Percentiles rank a stretch among this genome's conserved stretches.
These are phyloP conservation scores for Cladopsammia gracilis DNA, from an alignment of 64 coral and sea anemone species.

Conservation along the genomic window DNA sequence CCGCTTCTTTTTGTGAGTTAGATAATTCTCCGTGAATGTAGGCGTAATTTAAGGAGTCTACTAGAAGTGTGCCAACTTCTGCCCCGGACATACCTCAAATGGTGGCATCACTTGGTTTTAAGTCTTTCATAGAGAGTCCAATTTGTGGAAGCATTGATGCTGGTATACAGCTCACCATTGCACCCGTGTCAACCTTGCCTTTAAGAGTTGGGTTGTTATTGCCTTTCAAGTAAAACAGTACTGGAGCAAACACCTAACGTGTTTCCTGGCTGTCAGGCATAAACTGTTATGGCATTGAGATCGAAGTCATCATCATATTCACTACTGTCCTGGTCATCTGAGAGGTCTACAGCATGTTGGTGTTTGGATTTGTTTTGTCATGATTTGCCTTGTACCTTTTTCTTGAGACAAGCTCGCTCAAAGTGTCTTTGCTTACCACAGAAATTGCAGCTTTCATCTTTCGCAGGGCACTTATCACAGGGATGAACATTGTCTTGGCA, in stretches of 20 bases:
- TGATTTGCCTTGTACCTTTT: slow-evolving; percentile 14
- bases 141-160: slow-evolving; percentile 60
- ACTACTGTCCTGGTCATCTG: too few relatives aligned
- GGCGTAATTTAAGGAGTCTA: too few relatives aligned
- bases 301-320: slow-evolving; percentile 67
- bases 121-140: slow-evolving; percentile 33
- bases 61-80: too few relatives aligned
- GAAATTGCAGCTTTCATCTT: too few relatives aligned
- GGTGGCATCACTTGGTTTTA: slow-evolving; percentile 35
- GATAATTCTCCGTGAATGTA: too few relatives aligned
- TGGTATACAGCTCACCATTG: slow-evolving; percentile 62
- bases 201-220: too few relatives aligned
- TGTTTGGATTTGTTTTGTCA: slow-evolving; percentile 4
- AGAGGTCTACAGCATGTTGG: too few relatives aligned
- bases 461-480: too few relatives aligned
- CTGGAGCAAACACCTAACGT: too few relatives aligned
- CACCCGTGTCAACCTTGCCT: too few relatives aligned
- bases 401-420: slow-evolving; percentile 62
- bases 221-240: too few relatives aligned
- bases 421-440: slow-evolving; percentile 57
- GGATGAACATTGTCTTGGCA: slow-evolving; percentile 38
- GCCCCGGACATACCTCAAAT: slow-evolving; percentile 70
- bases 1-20: too few relatives aligned
- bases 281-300: slow-evolving; percentile 30
- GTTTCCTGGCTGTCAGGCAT: neutral